Evolutionary conservation across 1,140 invertebrate species (phyloP).

Genomic region (Drosophila simulans): DNA sequence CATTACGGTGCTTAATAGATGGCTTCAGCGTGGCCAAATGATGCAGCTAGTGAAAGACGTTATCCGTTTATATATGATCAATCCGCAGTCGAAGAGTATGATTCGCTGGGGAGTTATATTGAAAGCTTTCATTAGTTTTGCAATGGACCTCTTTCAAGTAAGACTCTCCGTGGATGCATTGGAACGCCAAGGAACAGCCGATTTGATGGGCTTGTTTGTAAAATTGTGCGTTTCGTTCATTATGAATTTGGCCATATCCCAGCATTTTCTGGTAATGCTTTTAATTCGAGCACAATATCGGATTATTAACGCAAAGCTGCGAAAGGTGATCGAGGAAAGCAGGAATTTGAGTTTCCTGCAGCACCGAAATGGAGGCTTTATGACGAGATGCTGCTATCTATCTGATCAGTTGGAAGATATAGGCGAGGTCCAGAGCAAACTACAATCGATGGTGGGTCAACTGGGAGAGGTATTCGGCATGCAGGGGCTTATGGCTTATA

Average conservation of each 20-base stretch:
- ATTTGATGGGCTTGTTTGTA: neutral
- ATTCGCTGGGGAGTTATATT: neutral
- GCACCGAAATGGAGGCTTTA: neutral
- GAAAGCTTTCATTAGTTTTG: neutral
- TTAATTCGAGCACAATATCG: neutral
- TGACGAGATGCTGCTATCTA: conserved; percentile 3
- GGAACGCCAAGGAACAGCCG: neutral
- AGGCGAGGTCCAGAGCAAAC: neutral
- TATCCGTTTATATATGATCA: neutral
- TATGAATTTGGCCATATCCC: neutral
- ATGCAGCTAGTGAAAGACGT: neutral
- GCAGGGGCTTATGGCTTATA: neutral
- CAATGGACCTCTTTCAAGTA: neutral
- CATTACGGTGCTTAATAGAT: neutral
- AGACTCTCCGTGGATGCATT: neutral
- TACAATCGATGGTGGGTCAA: neutral
- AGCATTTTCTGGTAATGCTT: neutral
- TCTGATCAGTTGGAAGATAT: neutral
- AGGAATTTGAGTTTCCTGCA: neutral
- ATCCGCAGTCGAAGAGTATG: neutral
- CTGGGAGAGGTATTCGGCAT: neutral
- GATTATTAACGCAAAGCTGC: neutral
- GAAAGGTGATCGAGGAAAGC: neutral
- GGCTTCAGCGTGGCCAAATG: neutral
- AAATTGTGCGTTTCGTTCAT: neutral